Conservation (phyloP, 2,113 vertebrate genomes). For the Phyllostomus hastatus region DNA sequence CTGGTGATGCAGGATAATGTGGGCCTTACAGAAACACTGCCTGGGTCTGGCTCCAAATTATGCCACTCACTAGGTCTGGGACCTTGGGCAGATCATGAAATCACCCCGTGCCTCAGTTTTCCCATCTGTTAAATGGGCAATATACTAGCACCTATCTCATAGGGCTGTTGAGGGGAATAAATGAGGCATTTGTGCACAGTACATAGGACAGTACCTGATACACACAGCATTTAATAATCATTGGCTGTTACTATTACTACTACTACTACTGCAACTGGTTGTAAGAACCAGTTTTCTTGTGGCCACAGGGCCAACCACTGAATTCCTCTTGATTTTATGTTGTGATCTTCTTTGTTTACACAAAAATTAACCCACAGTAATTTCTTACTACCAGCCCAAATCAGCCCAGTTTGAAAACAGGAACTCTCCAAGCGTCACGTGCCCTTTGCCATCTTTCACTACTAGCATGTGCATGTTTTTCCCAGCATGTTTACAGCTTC, state of each 20-base stretch:
- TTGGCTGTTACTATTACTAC: background rate
- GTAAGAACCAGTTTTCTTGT: background rate
- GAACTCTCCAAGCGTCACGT: background rate
- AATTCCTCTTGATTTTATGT: background rate
- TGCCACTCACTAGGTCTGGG: background rate
- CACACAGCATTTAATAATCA: no score
- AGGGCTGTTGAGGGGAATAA: background rate
- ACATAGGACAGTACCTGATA: background rate
- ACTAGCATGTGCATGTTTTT: background rate
- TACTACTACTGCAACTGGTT: no score
- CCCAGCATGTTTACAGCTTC: slow-evolving; percentile 13
- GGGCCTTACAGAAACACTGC: background rate
- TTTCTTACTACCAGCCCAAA: slow-evolving; percentile 13
- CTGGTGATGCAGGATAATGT: background rate
- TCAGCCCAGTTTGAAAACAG: background rate
- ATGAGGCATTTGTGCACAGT: no score
- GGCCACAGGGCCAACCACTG: background rate
- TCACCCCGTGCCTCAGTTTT: background rate
- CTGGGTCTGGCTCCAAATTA: background rate
- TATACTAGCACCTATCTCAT: background rate
- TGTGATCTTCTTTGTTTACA: background rate
- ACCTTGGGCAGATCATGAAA: background rate
- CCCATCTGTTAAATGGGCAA: background rate
- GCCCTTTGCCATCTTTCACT: background rate
- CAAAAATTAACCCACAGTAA: slow-evolving; percentile 16